phyloP scores from a whole-genome alignment of 2,113 vertebrate genomes.

The Cyanoliseus patagonus region DNA sequence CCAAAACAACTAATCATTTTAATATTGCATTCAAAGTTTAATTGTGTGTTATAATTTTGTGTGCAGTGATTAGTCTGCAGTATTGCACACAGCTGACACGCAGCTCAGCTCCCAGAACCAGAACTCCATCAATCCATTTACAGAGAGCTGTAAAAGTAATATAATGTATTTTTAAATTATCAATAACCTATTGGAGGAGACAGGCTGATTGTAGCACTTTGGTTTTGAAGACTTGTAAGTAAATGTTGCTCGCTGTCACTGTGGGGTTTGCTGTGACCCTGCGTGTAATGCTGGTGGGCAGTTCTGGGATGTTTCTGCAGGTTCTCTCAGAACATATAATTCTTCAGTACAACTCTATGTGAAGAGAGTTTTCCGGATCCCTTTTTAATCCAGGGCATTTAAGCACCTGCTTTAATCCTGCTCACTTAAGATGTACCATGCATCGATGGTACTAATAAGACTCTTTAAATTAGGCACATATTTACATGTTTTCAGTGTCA shows the following conservation, averaged over 20 bases:
- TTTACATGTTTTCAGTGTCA: not conserved
- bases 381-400: not conserved
- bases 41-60: not conserved
- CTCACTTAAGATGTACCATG: not conserved
- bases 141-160: not conserved
- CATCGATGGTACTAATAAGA: not conserved
- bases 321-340: not conserved
- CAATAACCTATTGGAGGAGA: not conserved
- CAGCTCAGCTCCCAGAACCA: not conserved
- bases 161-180: not conserved
- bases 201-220: not conserved
- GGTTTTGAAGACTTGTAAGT: not conserved
- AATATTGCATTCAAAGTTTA: not conserved
- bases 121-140: not conserved
- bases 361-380: not conserved
- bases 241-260: accelerated
- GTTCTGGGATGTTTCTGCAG: not conserved
- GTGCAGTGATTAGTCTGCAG: not conserved
- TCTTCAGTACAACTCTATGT: not conserved
- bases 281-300: not conserved
- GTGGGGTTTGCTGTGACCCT: not conserved
- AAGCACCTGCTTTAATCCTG: not conserved
- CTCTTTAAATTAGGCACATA: not conserved
- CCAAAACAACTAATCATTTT: not conserved
- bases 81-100: not conserved